Evolutionary conservation across 2,888 invertebrate species (phyloP), one percentile per base, ranked within the genome.

Genomic region (Miltochrista miniata): DNA sequence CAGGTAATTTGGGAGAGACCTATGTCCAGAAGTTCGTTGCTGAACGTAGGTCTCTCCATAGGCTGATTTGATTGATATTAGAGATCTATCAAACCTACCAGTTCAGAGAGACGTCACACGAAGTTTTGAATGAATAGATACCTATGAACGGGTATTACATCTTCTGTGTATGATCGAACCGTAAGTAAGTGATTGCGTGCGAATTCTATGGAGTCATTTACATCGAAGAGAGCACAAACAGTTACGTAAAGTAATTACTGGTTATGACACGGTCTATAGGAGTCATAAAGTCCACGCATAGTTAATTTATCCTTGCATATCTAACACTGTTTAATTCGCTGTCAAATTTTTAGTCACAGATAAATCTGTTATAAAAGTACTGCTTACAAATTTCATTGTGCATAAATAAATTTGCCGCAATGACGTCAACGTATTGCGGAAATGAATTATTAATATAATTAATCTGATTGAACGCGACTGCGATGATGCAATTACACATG

Each of bases 61-160:
- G n/a, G n/a, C n/a, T n/a, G n/a, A n/a, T n/a, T n/a, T n/a, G n/a
- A n/a, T n/a, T n/a, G n/a, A n/a, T n/a, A n/a, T n/a, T n/a, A n/a
- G n/a, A n/a, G n/a, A n/a, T n/a, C n/a, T n/a, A n/a, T 55, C 38
- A 48, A 43, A 56, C 75, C 60, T 69, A 45, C 49, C 59, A 51
- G 69, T 73, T 72, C 65, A 51, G 56, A 62, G 61, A 56, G 51
- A 64, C 54, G 57, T 48, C 51, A 50, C 46, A 44, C 58, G 51
- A 57, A 58, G 74, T 65, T 68, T 75, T 73, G 71, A 70, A 70
- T 71, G 51, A 67, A 59, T 67, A 49, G 49, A 64, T 66, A 65
- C 48, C 42, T 61, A 14, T 47, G 5, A 4, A 24, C 18, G 2
- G 51, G 63, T 54, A 24, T 57, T 63, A 63, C 64, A 64, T 56